Conservation (phyloP, 92 coral and sea anemone species). For the Phenganax marumi region DNA sequence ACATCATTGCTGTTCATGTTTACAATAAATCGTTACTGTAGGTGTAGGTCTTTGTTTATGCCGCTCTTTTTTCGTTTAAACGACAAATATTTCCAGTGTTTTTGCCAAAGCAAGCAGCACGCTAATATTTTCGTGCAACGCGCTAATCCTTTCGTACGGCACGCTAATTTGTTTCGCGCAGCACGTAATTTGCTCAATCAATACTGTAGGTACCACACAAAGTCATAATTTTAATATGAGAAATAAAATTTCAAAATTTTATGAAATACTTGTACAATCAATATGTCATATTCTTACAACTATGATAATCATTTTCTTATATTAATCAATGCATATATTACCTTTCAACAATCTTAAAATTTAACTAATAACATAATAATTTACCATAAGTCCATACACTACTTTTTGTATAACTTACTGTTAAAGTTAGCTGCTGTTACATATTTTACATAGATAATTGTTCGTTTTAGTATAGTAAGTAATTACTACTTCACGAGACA, state of each 20-base stretch:
- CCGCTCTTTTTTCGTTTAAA: too few species aligned
- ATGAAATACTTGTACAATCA: conserved; percentile 14
- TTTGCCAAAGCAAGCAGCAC: too few species aligned
- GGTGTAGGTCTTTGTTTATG: too few species aligned
- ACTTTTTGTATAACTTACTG: background rate
- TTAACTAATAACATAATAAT: conserved; percentile 12
- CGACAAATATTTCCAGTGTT: too few species aligned
- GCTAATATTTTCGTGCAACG: too few species aligned
- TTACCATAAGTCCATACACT: background rate
- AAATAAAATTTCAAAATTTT: background rate
- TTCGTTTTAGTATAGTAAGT: background rate
- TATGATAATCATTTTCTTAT: conserved; percentile 13
- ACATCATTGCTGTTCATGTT: background rate
- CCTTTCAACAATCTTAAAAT: conserved; percentile 4
- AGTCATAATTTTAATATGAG: too few species aligned
- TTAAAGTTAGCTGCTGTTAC: background rate
- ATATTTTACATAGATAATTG: background rate
- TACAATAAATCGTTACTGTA: too few species aligned
- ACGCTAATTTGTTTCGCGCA: too few species aligned
- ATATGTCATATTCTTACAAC: conserved; percentile 1
- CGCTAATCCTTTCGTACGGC: too few species aligned
- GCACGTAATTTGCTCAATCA: too few species aligned
- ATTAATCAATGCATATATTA: conserved; percentile 28
- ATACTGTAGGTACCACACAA: too few species aligned
- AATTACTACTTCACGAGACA: background rate